A percentile compares a stretch with the other conserved stretches of the same genome.
These are phyloP conservation scores for Vandiemenella viatica DNA, from an alignment of 2,888 invertebrate species.

Conservation along the genomic window DNA sequence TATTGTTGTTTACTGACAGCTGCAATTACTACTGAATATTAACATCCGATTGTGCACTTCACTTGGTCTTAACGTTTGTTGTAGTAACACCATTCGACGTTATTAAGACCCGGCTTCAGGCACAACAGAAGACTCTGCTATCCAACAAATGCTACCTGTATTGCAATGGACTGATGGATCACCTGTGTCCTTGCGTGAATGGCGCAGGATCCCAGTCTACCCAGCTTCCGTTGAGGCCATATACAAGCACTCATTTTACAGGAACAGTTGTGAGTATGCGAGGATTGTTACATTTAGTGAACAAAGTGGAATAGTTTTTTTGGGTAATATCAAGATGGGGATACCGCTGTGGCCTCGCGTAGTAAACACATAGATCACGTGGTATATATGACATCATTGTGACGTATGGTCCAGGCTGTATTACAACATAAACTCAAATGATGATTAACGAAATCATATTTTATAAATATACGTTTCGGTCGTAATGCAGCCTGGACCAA, in stretches of 20 bases:
- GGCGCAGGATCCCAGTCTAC: neutral
- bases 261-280: slow-evolving; percentile 34
- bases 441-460: too few species aligned
- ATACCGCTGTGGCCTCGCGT: slow-evolving; percentile 7
- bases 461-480: too few species aligned
- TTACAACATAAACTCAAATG: too few species aligned
- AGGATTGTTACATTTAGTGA: neutral
- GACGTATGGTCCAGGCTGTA: too few species aligned
- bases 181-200: slow-evolving; percentile 66
- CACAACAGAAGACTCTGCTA: slow-evolving; percentile 71
- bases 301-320: neutral
- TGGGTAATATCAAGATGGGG: too few species aligned
- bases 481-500: too few species aligned
- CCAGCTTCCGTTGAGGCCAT: neutral
- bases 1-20: slow-evolving; percentile 2
- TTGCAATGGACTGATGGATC: slow-evolving; percentile 98
- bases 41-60: neutral
- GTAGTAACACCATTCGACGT: slow-evolving; percentile 96
- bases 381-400: too few species aligned
- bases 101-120: slow-evolving; percentile 94
- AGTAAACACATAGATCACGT: too few species aligned
- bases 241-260: slow-evolving; percentile 45
- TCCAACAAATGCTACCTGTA: slow-evolving; percentile 86
- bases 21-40: neutral
- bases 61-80: neutral